Base-by-base conservation (phyloP, 2,888 invertebrate genomes). In the Sepiola atlantica region DNA sequence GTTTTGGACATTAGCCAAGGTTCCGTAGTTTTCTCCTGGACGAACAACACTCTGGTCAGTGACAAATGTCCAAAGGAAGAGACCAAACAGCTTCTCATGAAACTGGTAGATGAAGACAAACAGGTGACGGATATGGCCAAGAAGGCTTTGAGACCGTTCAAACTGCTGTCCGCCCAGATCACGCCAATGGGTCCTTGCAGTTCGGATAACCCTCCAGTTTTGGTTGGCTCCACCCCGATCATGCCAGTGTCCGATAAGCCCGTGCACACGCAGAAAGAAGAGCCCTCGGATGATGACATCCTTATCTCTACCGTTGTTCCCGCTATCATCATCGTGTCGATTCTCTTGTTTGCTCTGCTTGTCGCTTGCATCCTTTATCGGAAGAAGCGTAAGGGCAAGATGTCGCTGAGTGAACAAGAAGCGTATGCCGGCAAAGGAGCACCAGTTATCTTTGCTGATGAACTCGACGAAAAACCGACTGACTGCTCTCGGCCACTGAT, bases 361-460 rank as follows among this genome's bases (percentile, higher is more conserved):
- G 98, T 99, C 94, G 99, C 99, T 1, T 99, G 99, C 96, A 98
- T 99, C 94, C 97, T 99, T 94, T 99, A 99, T 97, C 98, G 98
- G 96, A 98, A 98, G 96, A 98, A 98, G 95, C 96, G 97, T 94
- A 98, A 98, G 95, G 99, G 99, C 95, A 98, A 99, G 98, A 98
- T 98, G 98, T 98, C 98, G 96, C 98, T 98, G 95, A 98, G 98
- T 96, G 98, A 98, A 97, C 98, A 98, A 98, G 96, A 96, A 95
- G 96, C 96, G 10, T 97, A 96, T 94, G 97, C 97, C 94, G 97
- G 97, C 95, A 98, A 98, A 96, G 98, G 98, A 94, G 99, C 99
- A 96, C 99, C 99, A 0, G 99, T 99, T 90, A 99, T 99, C 97
- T 99, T 99, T 96, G 97, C 98, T 24, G 99, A 99, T 97, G 99